Conservation (phyloP, 2,888 invertebrate species). For the Elgonia sp. region DNA sequence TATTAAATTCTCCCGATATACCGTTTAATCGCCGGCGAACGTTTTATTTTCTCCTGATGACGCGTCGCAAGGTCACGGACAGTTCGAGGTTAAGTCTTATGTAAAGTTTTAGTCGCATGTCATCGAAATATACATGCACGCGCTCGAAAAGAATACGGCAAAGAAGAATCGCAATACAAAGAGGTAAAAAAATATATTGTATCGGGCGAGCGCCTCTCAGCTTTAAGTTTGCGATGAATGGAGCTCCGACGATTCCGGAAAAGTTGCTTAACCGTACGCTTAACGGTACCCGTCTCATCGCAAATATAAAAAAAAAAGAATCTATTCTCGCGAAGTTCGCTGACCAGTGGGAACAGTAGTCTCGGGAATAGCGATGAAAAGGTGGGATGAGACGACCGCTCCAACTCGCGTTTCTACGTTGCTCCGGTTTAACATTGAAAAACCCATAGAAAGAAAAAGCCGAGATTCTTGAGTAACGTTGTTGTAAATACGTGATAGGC, state of each 20-base stretch:
- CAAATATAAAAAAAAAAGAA: slow-evolving; percentile 76
- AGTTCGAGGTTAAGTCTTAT: slow-evolving; percentile 75
- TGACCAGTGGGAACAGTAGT: slow-evolving; percentile 76
- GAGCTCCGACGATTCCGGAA: slow-evolving; percentile 77
- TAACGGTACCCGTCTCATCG: slow-evolving; percentile 77
- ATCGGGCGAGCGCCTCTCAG: slow-evolving; percentile 47
- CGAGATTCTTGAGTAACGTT: slow-evolving; percentile 29
- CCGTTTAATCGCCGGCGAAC: slow-evolving; percentile 56
- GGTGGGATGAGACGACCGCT: slow-evolving; percentile 69
- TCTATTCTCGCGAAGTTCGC: slow-evolving; percentile 76
- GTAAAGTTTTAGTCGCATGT: slow-evolving; percentile 75
- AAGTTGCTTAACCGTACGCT: slow-evolving; percentile 80
- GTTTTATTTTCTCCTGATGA: slow-evolving; percentile 72
- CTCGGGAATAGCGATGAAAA: slow-evolving; percentile 63
- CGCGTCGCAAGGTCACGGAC: slow-evolving; percentile 75
- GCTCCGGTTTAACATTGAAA: slow-evolving; percentile 57
- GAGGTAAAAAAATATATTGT: slow-evolving; percentile 41
- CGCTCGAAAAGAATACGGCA: slow-evolving; percentile 60
- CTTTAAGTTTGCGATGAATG: slow-evolving; percentile 75
- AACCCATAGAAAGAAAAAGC: slow-evolving; percentile 46
- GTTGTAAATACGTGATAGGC: slow-evolving; percentile 34
- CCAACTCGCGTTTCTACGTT: slow-evolving; percentile 42
- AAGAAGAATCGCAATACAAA: slow-evolving; percentile 58
- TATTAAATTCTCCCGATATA: slow-evolving; percentile 60
- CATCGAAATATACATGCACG: slow-evolving; percentile 68